Conservation (phyloP, 2,888 invertebrate species). For the Pristionchus arcanus region DNA sequence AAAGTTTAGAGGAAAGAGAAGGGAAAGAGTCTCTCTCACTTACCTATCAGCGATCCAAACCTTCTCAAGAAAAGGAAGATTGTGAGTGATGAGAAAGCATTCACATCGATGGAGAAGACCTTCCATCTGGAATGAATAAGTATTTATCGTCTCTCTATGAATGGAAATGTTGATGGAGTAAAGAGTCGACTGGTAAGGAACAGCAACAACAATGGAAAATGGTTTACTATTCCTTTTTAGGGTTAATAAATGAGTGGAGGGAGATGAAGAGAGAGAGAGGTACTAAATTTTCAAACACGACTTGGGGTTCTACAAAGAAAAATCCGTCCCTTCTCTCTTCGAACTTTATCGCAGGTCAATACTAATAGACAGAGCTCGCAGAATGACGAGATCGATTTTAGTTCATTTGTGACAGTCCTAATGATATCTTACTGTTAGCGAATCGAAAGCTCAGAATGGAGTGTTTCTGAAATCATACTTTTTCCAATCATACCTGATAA, state of each 20-base stretch:
- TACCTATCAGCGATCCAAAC: slow-evolving; percentile 78
- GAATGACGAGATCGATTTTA: too few relatives aligned
- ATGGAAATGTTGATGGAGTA: not conserved
- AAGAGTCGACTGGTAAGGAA: not conserved
- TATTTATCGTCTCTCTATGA: slow-evolving; percentile 2
- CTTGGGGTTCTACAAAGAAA: too few relatives aligned
- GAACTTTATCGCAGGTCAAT: too few relatives aligned
- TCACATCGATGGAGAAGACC: slow-evolving; percentile 79
- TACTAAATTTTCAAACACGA: too few relatives aligned
- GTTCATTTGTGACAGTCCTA: too few relatives aligned
- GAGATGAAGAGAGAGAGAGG: not conserved
- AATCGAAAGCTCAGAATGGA: too few relatives aligned
- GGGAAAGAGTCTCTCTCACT: not conserved
- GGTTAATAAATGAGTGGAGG: not conserved
- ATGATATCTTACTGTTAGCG: too few relatives aligned
- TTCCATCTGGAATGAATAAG: slow-evolving; percentile 74
- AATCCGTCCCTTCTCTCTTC: too few relatives aligned
- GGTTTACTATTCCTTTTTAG: not conserved
- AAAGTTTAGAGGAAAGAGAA: not conserved
- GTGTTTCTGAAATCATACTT: not conserved
- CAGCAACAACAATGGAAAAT: not conserved
- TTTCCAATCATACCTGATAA: slow-evolving; percentile 71
- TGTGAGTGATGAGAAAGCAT: slow-evolving; percentile 77
- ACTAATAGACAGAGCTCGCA: too few relatives aligned
- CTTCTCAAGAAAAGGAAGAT: slow-evolving; percentile 78